phyloP scores from a whole-genome alignment of 2,797 vertebrate genomes.

The Sphenodon punctatus region DNA sequence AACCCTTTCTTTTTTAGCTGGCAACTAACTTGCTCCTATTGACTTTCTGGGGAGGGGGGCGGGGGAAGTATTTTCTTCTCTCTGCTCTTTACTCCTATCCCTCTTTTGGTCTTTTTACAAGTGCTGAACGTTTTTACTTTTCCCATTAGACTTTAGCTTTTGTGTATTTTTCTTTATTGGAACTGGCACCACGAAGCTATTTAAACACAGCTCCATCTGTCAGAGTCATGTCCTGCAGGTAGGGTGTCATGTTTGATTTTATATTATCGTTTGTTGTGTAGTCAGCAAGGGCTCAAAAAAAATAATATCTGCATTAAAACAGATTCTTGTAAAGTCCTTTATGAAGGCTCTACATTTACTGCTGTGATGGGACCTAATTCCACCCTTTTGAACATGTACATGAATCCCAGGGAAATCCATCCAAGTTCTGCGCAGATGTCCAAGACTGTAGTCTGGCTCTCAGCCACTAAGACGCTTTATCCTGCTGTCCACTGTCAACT shows the following conservation, averaged over 20 bases:
- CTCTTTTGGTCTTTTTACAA: conserved; percentile 48
- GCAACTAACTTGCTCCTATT: background rate
- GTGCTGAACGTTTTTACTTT: conserved; percentile 43
- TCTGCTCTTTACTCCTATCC: conserved; percentile 1
- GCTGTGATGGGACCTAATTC: background rate
- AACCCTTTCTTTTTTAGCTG: background rate
- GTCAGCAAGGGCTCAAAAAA: conserved; percentile 57
- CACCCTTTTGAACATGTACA: background rate
- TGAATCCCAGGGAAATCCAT: background rate
- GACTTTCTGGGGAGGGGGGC: background rate
- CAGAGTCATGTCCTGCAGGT: conserved; percentile 69
- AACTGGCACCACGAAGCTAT: conserved; percentile 66
- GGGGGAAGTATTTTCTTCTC: background rate
- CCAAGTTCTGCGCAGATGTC: too few relatives aligned
- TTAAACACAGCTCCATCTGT: conserved; percentile 73
- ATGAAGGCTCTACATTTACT: background rate
- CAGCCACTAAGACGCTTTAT: background rate
- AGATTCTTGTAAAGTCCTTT: conserved; percentile 44
- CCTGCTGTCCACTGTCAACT: accelerated
- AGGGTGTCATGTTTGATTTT: conserved; percentile 74
- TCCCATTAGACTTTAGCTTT: conserved; percentile 55
- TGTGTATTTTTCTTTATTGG: conserved; percentile 68
- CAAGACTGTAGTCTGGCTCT: background rate
- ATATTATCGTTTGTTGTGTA: conserved; percentile 65
- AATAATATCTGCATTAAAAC: conserved; percentile 27